Base-by-base conservation (phyloP, 2,888 invertebrate genomes). In the Ceramica pisi region DNA sequence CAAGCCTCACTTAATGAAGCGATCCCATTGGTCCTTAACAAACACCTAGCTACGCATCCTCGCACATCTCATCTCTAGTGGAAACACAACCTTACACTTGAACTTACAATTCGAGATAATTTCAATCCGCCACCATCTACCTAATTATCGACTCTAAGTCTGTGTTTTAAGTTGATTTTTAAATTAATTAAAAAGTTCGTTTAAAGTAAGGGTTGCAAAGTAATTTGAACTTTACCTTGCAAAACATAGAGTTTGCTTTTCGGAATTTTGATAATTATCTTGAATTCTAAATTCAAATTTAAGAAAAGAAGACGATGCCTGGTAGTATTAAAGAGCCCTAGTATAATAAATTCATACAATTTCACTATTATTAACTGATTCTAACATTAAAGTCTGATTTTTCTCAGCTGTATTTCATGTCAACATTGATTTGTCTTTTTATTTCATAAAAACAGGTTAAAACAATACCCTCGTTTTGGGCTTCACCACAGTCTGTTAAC, bases 301-400 rank as follows among this genome's bases (percentile, higher is more conserved):
- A 1, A 7, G 1, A 50, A 12, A 51, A 4, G 21, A 70, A 19
- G 7, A n/a, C n/a, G 8, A 46, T 46, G 46, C 26, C 19, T 38
- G 46, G 8, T 8, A 23, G 23, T 53, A 19, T 46, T 14, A 38
- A 2, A 9, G 2, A 31, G 9, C 35, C 56, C 51, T 26, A 0
- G 26, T 19, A n/a, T n/a, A 7, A 21, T 14, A 31, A 46, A 12
- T 38, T 59, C 26, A 38, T 60, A 66, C 23, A 74, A 65, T 73
- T 41, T 46, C 2, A 26, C 12, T 48, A 66, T 31, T 46, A 38
- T 53, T 59, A 59, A 48, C 14, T 41, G 59, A 31, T 41, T n/a
- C n/a, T 74, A 41, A 65, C 12, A 41, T 59, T 26, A 46, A 53
- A 41, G n/a, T 53, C 57, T 1, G 8, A 14, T 31, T 59, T 48